Evolutionary conservation across 2,797 vertebrate species (phyloP), one percentile per base, ranked within the genome.

Genomic region (Pipistrellus kuhlii): DNA sequence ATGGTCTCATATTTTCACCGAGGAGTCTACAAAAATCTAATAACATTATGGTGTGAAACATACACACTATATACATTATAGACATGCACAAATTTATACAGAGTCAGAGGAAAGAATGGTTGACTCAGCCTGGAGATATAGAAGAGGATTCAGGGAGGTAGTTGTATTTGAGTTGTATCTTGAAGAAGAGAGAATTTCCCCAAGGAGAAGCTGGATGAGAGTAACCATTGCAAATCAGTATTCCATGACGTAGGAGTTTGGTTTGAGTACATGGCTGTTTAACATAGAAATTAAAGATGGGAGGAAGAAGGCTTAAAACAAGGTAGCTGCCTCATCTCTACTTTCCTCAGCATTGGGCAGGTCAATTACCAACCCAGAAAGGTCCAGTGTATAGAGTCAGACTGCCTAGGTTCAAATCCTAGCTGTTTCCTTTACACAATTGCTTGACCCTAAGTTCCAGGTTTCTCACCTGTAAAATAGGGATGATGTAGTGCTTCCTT

Each of bases 371-470:
- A 72, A 25, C 41, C 41, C 62, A 72, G 90, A 72, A 69, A 76
- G 2, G 4, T 71, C 76, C 32, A 69, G 25, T 44, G 66, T 32
- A 23, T n/a, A 76, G 15, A 68, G 41, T 80, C 59, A 91, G 38
- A 68, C 17, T 73, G 68, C 17, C 14, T 92, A 27, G 2, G 27
- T 85, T 83, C 41, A 13, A 83, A 72, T 84, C 64, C 46, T 44
- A 57, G 35, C 30, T 75, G 23, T 71, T 44, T 77, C 13, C 18
- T 93, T 90, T 82, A 78, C 13, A 53, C 92, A 44, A 82, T 27
- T 94, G 93, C 57, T 90, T 93, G 23, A 71, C 41, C 48, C 68
- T 78, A 87, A 82, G 51, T 82, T 85, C 68, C 20, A 85, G 21
- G 32, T 86, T 90, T 30, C 62, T 94, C 7, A 71, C 80, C 15